A percentile compares a stretch with the other conserved stretches of the same genome.
These are phyloP conservation scores for Lontra canadensis DNA, from an alignment of 2,113 vertebrate species.

Conservation along the genomic window DNA sequence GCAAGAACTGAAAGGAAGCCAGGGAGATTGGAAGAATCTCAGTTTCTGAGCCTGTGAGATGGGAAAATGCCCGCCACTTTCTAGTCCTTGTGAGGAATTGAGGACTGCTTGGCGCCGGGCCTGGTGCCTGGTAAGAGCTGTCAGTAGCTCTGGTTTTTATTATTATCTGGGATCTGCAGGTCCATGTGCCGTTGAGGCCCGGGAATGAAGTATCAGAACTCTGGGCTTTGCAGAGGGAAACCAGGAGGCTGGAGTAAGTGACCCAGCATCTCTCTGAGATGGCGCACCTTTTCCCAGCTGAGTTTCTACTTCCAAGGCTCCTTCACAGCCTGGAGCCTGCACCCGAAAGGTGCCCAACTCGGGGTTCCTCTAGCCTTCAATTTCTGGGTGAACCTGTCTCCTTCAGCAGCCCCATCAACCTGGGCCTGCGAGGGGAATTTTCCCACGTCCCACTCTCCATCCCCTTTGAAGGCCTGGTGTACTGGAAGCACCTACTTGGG, in stretches of 20 bases:
- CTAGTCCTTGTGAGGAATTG: neutral
- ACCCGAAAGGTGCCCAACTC: rapidly evolving
- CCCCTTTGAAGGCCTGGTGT: rapidly evolving
- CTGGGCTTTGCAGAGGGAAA: neutral
- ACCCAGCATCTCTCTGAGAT: neutral
- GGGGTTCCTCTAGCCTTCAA: rapidly evolving
- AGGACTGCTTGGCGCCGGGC: neutral
- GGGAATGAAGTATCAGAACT: neutral
- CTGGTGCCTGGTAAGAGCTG: neutral
- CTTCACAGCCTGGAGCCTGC: rapidly evolving
- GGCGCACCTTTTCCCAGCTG: rapidly evolving
- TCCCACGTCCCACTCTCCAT: neutral
- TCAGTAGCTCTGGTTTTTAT: neutral
- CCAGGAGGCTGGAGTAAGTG: neutral
- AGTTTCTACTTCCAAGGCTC: neutral
- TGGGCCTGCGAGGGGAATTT: neutral
- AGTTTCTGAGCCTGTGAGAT: neutral
- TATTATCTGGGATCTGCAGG: neutral
- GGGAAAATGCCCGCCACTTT: neutral
- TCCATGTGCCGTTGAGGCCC: neutral
- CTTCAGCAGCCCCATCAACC: neutral
- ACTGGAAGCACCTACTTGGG: neutral
- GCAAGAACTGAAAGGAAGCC: neutral
- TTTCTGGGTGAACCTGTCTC: neutral
- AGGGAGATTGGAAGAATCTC: neutral